Conservation (phyloP, 2,888 invertebrate species). For the Neoaliturus tenellus region DNA sequence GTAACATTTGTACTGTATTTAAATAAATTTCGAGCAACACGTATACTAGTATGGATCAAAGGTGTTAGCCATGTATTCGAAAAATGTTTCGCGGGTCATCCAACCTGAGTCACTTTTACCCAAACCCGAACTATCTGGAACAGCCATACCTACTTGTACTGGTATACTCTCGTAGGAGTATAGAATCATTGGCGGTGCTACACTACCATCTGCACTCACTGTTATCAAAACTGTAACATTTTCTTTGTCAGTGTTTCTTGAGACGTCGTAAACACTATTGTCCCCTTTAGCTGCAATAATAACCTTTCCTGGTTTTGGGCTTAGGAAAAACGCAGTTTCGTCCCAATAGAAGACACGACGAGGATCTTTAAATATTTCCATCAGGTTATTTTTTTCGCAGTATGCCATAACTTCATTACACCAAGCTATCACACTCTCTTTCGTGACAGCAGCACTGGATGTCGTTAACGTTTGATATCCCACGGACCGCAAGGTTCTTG, state of each 20-base stretch:
- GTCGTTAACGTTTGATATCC: background rate
- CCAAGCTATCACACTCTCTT: background rate
- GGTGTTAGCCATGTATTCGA: constrained; percentile 70
- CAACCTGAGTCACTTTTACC: constrained; percentile 71
- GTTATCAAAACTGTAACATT: constrained; percentile 67
- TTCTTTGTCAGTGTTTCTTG: constrained; percentile 65
- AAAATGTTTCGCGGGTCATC: constrained; percentile 72
- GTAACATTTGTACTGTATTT: no score
- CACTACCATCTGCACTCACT: constrained; percentile 66
- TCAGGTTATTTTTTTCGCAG: background rate
- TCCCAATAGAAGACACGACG: background rate
- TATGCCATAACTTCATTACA: background rate
- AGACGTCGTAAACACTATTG: constrained; percentile 67
- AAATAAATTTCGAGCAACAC: no score
- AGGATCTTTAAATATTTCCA: background rate
- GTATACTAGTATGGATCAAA: constrained; percentile 71
- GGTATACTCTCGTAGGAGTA: constrained; percentile 69
- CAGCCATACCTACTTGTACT: constrained; percentile 61
- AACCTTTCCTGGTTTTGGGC: background rate
- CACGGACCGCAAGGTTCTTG: background rate
- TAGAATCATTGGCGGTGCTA: constrained; percentile 65
- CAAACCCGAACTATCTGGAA: constrained; percentile 68
- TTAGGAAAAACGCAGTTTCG: background rate
- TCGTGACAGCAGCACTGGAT: background rate
- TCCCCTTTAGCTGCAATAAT: constrained; percentile 13